phyloP scores from a whole-genome alignment of 1,140 invertebrate species.

The Liolophura sinensis region DNA sequence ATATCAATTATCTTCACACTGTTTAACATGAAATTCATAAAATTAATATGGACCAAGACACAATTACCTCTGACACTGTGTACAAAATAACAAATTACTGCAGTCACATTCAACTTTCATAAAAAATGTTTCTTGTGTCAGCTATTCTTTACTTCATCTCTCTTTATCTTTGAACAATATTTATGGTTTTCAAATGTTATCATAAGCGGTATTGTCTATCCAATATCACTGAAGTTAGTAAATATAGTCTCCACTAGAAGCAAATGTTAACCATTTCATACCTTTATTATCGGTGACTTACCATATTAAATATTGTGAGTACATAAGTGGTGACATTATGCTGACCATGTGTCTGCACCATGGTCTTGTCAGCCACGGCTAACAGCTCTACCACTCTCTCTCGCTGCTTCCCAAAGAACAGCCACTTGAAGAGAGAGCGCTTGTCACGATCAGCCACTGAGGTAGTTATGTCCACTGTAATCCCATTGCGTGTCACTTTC shows the following conservation, averaged over 20 bases:
- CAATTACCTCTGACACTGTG: no score
- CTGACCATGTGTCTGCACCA: conserved; percentile 49
- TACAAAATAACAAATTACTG: no score
- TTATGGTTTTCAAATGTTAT: background rate
- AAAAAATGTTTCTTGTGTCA: no score
- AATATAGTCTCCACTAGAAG: conserved; percentile 1
- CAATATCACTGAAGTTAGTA: background rate
- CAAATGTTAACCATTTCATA: background rate
- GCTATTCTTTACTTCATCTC: background rate
- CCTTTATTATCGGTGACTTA: conserved; percentile 17
- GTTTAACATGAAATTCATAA: no score
- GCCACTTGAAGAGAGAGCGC: background rate
- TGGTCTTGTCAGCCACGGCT: conserved; percentile 47
- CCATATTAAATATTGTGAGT: conserved; percentile 55
- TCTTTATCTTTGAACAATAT: background rate
- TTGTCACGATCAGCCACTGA: background rate
- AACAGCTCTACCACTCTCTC: conserved; percentile 35
- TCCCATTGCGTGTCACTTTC: background rate
- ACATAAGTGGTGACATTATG: conserved; percentile 54
- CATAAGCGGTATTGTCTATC: background rate
- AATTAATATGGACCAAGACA: no score
- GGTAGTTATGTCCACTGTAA: background rate
- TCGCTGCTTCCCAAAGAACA: background rate
- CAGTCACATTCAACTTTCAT: background rate
- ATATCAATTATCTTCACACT: no score